Conservation (phyloP, 2,888 invertebrate species). For the Drosophila cognata region DNA sequence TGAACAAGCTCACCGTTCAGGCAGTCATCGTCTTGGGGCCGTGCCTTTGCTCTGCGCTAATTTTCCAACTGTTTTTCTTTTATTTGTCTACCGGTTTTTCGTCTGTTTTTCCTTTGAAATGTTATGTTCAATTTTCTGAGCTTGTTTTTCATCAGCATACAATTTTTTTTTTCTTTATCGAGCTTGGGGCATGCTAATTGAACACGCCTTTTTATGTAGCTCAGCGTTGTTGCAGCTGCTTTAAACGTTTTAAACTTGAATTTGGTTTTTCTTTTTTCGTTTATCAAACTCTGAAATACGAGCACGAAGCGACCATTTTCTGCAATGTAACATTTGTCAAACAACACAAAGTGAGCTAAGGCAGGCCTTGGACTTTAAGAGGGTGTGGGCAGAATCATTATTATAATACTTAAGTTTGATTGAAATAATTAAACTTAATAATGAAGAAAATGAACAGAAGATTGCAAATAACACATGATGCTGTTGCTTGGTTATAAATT, state of each 20-base stretch:
- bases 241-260: slow-evolving; percentile 77
- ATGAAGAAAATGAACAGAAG: neutral
- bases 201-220: slow-evolving; percentile 77
- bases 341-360: slow-evolving; percentile 25
- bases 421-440: slow-evolving; percentile 5
- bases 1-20: slow-evolving; percentile 74
- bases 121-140: slow-evolving; percentile 77
- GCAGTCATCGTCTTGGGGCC: slow-evolving; percentile 49
- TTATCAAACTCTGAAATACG: slow-evolving; percentile 39
- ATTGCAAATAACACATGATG: neutral
- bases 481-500: neutral
- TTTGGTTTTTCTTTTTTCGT: slow-evolving; percentile 34
- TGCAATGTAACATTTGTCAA: slow-evolving; percentile 57
- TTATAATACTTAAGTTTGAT: slow-evolving; percentile 10
- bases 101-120: slow-evolving; percentile 56
- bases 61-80: slow-evolving; percentile 71
- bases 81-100: slow-evolving; percentile 36
- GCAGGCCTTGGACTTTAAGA: slow-evolving; percentile 23
- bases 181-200: slow-evolving; percentile 73
- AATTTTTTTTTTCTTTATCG: slow-evolving; percentile 35
- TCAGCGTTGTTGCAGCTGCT: slow-evolving; percentile 48
- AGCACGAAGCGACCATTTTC: slow-evolving; percentile 61
- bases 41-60: slow-evolving; percentile 72
- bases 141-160: slow-evolving; percentile 67
- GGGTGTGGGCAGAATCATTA: slow-evolving; percentile 10